Percentiles rank a stretch among this genome's conserved stretches.
phyloP scores from a whole-genome alignment of 2,113 vertebrate species.

The Channa maculata region DNA sequence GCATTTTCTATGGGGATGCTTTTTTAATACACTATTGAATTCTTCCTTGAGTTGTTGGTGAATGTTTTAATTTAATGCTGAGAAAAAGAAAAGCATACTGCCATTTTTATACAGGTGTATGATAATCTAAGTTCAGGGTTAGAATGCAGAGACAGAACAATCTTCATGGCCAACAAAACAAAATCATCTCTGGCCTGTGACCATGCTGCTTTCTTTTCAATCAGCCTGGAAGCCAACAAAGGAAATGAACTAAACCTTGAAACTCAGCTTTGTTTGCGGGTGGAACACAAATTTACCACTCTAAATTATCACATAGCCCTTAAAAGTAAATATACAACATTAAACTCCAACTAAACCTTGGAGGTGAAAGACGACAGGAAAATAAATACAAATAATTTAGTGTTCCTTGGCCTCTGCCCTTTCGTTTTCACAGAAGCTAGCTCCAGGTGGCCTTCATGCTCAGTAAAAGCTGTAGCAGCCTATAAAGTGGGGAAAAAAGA shows the following conservation, averaged over 20 bases:
- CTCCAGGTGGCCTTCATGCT: conserved; percentile 30
- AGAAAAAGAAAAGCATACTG: not conserved
- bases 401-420: conserved; percentile 46
- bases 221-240: conserved; percentile 9
- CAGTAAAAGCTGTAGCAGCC: conserved; percentile 23
- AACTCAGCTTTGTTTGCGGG: conserved; percentile 43
- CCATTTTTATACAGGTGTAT: conserved; percentile 3
- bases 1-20: conserved; percentile 2
- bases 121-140: conserved; percentile 53
- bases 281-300: conserved; percentile 18
- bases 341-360: conserved; percentile 36
- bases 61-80: conserved; percentile 21
- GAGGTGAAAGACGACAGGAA: conserved; percentile 17
- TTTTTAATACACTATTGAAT: conserved; percentile 14
- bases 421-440: conserved; percentile 20
- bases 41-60: not conserved
- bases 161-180: conserved; percentile 50
- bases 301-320: conserved; percentile 28
- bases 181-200: conserved; percentile 31
- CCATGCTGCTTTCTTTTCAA: conserved; percentile 5
- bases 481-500: conserved; percentile 19
- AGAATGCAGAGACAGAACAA: conserved; percentile 2
- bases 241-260: conserved; percentile 55
- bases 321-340: conserved; percentile 24
- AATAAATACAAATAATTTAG: conserved; percentile 23